Base-by-base conservation (phyloP, 2,888 invertebrate species). In the Xestia rhomboidea region DNA sequence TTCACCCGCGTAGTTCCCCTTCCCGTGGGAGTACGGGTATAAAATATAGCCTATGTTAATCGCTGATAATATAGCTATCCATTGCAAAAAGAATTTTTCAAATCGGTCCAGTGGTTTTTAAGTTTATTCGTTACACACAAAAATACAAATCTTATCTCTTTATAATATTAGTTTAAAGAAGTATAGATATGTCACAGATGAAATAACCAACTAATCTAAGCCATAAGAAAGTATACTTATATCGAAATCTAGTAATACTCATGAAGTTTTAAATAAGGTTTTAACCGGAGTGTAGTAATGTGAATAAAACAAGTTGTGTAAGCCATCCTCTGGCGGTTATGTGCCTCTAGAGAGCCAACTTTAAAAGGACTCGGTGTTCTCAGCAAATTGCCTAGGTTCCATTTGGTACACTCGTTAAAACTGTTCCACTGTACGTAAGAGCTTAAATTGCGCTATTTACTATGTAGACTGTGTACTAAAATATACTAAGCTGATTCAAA, bases 281-380 rank as follows among this genome's bases (percentile, higher is more conserved):
- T 78, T 73, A 86, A 73, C 68, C 24, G 41, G 57, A 80, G 77
- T 68, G 68, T 79, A 81, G 71, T 68, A 81, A 81, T 83, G 86
- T 85, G 83, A 89, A 86, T 88, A 86, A 84, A 87, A 85, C 87
- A 87, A 87, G 87, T 89, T 76, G 78, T 86, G 81, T 83, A 79
- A 79, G 87, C 87, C 83, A 79, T 74, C 71, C 80, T 77, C 81
- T 88, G 88, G 81, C 83, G 77, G 88, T 91, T 93, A 95, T 93
- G 92, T 90, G 85, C 87, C 95, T 92, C 93, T 64, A 49, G 95
- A 90, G 95, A 91, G 73, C 87, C 88, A 95, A 95, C 91, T 95
- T 95, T 92, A 90, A 93, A 93, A 94, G 92, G 92, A 95, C 93
- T 94, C 92, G 85, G 90, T 92, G 88, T 92, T 91, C 89, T 91